These are phyloP conservation scores for Nephrotoma appendiculata DNA, from an alignment of 2,888 invertebrate genomes.

Conservation along the genomic window DNA sequence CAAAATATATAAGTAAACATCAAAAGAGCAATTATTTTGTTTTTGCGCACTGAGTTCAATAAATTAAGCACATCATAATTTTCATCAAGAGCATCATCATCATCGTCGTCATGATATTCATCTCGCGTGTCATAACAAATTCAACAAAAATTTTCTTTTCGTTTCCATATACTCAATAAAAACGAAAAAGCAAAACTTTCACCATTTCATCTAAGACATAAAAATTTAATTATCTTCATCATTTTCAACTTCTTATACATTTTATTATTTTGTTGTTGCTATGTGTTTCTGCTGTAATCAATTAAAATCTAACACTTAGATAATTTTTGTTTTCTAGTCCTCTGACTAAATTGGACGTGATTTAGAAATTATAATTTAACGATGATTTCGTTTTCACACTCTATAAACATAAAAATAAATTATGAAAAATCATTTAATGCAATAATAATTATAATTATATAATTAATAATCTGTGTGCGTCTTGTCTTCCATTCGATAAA, in stretches of 20 bases:
- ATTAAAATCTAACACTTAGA: neutral
- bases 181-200: neutral
- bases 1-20: neutral
- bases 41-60: neutral
- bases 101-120: neutral
- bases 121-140: neutral
- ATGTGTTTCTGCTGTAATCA: neutral
- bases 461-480: neutral
- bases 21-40: neutral
- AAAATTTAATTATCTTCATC: neutral
- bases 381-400: neutral
- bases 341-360: neutral
- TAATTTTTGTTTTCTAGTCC: neutral
- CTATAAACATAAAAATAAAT: neutral
- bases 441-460: neutral
- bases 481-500: neutral
- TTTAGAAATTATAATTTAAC: neutral
- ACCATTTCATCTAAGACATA: neutral
- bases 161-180: neutral
- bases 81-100: neutral
- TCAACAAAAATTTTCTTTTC: neutral
- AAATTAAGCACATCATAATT: neutral
- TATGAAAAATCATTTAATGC: neutral
- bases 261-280: neutral
- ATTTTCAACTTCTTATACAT: neutral